Evolutionary conservation across 23 tunicate species (phyloP).

Genomic region (Clavelina lepadiformis): DNA sequence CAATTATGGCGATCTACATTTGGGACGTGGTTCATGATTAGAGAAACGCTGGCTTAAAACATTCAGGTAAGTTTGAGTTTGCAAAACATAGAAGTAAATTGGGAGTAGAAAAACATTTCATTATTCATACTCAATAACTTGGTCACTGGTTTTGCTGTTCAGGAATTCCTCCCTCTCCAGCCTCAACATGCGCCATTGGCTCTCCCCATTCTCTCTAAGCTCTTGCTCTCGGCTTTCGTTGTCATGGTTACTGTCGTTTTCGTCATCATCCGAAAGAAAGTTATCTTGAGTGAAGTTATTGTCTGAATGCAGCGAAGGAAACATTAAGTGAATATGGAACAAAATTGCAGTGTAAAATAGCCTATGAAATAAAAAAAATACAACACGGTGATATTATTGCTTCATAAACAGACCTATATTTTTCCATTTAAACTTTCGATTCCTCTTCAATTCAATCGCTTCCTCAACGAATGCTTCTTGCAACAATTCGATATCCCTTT

Average conservation of each 20-base stretch:
- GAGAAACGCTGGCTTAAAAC: too few species aligned
- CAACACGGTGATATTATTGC: too few species aligned
- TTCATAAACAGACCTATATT: slow-evolving; percentile 56
- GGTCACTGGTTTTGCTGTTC: slow-evolving; percentile 5
- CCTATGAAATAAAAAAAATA: too few species aligned
- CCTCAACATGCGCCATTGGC: slow-evolving; percentile 72
- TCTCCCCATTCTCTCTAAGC: slow-evolving; percentile 48
- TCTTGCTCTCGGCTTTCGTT: slow-evolving; percentile 6
- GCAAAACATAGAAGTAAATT: too few species aligned
- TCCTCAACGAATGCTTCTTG: slow-evolving; percentile 93
- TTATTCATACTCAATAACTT: background rate
- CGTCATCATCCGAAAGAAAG: slow-evolving; percentile 71
- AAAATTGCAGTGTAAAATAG: background rate
- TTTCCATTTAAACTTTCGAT: slow-evolving; percentile 85
- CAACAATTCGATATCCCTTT: slow-evolving; percentile 64
- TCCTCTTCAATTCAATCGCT: slow-evolving; percentile 44
- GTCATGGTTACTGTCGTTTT: slow-evolving; percentile 20
- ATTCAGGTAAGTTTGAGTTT: too few species aligned
- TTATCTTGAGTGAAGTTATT: slow-evolving; percentile 31
- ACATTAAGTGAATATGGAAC: background rate
- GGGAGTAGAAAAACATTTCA: background rate
- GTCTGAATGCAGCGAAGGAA: slow-evolving; percentile 18
- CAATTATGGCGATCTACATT: too few species aligned
- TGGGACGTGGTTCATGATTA: too few species aligned
- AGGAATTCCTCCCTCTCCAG: slow-evolving; percentile 75